Evolutionary conservation across 2,888 invertebrate genomes (phyloP).

Genomic region (Kuschelorhynchus macadamiae): DNA sequence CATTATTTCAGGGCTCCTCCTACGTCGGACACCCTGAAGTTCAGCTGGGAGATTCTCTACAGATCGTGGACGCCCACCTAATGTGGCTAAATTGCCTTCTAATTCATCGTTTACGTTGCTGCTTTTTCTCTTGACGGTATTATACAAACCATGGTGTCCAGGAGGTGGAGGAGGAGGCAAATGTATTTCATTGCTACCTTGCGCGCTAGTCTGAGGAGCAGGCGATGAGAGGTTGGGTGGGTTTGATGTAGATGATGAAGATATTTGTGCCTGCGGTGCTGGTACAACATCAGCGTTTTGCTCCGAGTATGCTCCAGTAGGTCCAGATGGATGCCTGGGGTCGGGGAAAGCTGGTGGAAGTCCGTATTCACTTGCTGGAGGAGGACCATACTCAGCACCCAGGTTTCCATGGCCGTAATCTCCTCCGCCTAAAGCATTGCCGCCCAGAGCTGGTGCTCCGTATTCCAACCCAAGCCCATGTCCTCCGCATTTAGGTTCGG

Average conservation of each 20-base stretch:
- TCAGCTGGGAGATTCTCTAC: constrained; percentile 88
- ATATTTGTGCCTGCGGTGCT: constrained; percentile 85
- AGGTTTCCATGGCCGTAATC: constrained; percentile 67
- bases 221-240: constrained; percentile 73
- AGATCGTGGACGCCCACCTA: constrained; percentile 90
- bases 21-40: constrained; percentile 79
- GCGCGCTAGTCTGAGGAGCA: constrained; percentile 72
- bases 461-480: constrained; percentile 77
- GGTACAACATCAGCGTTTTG: constrained; percentile 85
- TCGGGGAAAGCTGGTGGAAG: constrained; percentile 86
- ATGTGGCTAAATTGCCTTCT: constrained; percentile 83
- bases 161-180: constrained; percentile 88
- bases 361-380: constrained; percentile 78
- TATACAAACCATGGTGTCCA: constrained; percentile 84
- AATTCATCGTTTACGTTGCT: constrained; percentile 76
- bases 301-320: constrained; percentile 86
- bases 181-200: constrained; percentile 78
- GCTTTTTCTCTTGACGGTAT: constrained; percentile 87
- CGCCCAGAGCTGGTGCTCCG: constrained; percentile 73
- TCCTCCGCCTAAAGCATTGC: constrained; percentile 63
- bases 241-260: constrained; percentile 76
- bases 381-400: constrained; percentile 79
- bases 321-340: constrained; percentile 89
- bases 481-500: constrained; percentile 89
- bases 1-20: constrained; percentile 74